These are phyloP conservation scores for Trematomus bernacchii DNA, from an alignment of 2,797 vertebrate genomes.

Conservation along the genomic window DNA sequence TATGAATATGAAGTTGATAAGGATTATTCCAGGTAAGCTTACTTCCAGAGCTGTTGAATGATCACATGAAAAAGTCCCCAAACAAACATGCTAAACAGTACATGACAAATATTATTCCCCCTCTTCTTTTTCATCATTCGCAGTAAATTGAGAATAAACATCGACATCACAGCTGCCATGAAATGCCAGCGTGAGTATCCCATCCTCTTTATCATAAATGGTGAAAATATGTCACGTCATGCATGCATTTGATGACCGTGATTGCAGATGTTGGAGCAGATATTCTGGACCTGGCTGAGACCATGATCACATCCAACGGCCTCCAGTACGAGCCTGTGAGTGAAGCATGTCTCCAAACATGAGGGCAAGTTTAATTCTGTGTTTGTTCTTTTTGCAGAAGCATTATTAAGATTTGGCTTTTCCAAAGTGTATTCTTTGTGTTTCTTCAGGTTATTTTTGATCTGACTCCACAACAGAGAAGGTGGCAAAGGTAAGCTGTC, in stretches of 20 bases:
- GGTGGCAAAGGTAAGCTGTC: conserved; percentile 92
- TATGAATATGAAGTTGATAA: conserved; percentile 98
- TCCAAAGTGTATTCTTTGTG: not conserved
- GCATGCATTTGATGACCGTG: not conserved
- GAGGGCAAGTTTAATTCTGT: not conserved
- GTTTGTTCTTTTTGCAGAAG: not conserved
- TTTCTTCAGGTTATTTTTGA: conserved; percentile 92
- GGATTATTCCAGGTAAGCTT: conserved; percentile 92
- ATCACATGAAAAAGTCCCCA: not conserved
- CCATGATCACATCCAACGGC: conserved; percentile 95
- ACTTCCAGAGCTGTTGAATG: not conserved
- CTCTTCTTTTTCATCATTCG: conserved; percentile 62
- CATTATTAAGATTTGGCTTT: conserved; percentile 2
- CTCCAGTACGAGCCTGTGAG: conserved; percentile 95
- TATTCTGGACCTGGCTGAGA: conserved; percentile 97
- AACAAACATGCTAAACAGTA: not conserved
- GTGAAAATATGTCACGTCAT: not conserved
- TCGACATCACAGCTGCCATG: conserved; percentile 98
- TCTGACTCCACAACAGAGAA: conserved; percentile 92
- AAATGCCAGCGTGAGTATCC: conserved; percentile 97
- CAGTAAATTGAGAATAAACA: conserved; percentile 97
- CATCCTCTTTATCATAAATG: not conserved
- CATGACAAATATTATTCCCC: not conserved
- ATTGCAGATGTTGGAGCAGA: conserved; percentile 94
- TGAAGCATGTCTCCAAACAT: conserved; percentile 21